Conservation (phyloP, 2,888 invertebrate species). For the Lepidocyrtoides sp. region DNA sequence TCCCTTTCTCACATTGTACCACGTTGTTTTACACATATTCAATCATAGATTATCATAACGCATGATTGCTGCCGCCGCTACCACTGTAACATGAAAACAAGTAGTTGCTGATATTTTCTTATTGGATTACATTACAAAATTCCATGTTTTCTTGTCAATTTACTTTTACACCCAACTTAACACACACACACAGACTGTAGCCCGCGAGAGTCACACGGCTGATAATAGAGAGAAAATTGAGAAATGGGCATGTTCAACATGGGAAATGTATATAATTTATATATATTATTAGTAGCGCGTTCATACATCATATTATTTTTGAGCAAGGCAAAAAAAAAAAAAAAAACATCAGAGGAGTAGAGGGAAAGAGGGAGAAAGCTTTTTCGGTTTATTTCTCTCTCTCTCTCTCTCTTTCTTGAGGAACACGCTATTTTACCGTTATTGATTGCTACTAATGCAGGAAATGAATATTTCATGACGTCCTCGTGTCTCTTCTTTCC, state of each 20-base stretch:
- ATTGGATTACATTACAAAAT: conserved; percentile 54
- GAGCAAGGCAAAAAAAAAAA: not conserved
- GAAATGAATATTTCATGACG: conserved; percentile 80
- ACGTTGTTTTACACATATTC: conserved; percentile 26
- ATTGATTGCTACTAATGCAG: conserved; percentile 78
- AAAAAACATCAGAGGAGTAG: not conserved
- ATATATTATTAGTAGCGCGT: conserved; percentile 15
- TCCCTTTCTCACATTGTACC: not conserved
- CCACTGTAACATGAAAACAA: no score
- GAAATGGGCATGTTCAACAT: not conserved
- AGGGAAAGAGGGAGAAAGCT: not conserved
- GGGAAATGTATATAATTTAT: conserved; percentile 5
- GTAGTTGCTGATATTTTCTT: conserved; percentile 20
- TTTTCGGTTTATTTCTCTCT: conserved; percentile 14
- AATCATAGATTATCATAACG: conserved; percentile 39
- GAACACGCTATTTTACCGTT: conserved; percentile 76
- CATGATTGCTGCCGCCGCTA: not conserved
- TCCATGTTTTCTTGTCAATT: conserved; percentile 50
- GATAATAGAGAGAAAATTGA: not conserved
- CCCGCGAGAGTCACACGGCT: not conserved
- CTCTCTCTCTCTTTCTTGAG: conserved; percentile 9
- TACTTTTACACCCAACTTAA: conserved; percentile 45
- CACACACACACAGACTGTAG: not conserved
- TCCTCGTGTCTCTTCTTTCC: conserved; percentile 60
- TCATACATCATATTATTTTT: conserved; percentile 20